Percentiles rank a stretch among this genome's conserved stretches.
Conservation (phyloP, 2,797 vertebrate species). For the Hypotaenidia okinawae region DNA sequence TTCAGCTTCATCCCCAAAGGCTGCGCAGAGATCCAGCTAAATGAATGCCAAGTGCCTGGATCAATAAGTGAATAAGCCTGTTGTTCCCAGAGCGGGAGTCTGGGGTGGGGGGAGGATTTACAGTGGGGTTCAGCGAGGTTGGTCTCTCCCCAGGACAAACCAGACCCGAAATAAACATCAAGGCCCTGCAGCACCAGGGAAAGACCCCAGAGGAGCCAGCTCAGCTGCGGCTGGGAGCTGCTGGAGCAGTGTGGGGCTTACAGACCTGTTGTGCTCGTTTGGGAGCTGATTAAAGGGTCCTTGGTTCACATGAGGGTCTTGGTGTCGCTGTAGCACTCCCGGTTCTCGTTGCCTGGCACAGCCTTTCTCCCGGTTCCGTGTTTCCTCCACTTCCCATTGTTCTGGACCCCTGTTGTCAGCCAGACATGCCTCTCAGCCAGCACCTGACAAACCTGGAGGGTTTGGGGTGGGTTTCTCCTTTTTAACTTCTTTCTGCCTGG, state of each 20-base stretch:
- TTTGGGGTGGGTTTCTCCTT: no score
- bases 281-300: not conserved
- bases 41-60: not conserved
- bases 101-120: accelerated
- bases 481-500: not conserved
- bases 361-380: not conserved
- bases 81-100: not conserved
- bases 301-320: not conserved
- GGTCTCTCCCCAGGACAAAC: not conserved
- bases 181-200: not conserved
- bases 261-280: not conserved
- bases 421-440: accelerated
- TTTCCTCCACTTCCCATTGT: not conserved
- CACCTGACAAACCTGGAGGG: not conserved
- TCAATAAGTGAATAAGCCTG: not conserved
- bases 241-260: not conserved
- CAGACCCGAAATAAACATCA: not conserved
- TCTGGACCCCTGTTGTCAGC: not conserved
- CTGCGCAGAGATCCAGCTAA: not conserved
- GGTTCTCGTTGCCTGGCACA: not conserved
- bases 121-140: not conserved
- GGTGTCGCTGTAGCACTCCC: not conserved
- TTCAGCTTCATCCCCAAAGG: not conserved
- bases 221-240: not conserved
- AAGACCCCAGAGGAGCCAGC: not conserved